Percentiles rank a stretch among this genome's conserved stretches.
Conservation (phyloP, 2,888 invertebrate species). For the Metacarcinus magister region DNA sequence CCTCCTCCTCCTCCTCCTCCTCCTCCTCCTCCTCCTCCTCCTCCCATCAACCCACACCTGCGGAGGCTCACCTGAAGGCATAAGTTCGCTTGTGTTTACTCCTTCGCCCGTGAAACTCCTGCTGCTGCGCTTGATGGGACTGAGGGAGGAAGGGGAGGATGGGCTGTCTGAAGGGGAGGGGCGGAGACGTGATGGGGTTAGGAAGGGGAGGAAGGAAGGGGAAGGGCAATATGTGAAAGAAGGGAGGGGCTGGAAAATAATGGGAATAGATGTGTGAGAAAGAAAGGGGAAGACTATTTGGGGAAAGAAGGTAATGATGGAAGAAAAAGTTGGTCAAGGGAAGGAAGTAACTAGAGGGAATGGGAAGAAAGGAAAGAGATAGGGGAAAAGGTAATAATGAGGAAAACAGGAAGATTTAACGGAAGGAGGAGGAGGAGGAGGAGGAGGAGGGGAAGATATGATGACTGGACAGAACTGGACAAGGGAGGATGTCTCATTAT, state of each 20-base stretch:
- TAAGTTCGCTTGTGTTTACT: constrained; percentile 5
- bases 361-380: no score
- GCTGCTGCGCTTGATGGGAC: no score
- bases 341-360: no score
- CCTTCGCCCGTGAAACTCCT: background rate
- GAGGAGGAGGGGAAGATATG: background rate
- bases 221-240: background rate
- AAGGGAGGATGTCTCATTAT: background rate
- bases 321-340: no score
- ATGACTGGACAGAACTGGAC: no score
- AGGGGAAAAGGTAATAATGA: background rate
- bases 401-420: background rate
- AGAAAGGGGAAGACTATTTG: no score
- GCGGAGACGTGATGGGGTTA: no score
- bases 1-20: background rate
- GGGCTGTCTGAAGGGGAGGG: background rate
- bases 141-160: background rate
- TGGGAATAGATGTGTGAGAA: background rate
- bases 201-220: background rate
- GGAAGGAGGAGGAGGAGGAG: background rate
- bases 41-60: background rate
- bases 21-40: background rate
- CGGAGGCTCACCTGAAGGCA: background rate
- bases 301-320: no score
- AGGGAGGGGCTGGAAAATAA: background rate